phyloP scores from a whole-genome alignment of 37 sponge, comb jelly and placozoan genomes.

The Axinella damicornis region DNA sequence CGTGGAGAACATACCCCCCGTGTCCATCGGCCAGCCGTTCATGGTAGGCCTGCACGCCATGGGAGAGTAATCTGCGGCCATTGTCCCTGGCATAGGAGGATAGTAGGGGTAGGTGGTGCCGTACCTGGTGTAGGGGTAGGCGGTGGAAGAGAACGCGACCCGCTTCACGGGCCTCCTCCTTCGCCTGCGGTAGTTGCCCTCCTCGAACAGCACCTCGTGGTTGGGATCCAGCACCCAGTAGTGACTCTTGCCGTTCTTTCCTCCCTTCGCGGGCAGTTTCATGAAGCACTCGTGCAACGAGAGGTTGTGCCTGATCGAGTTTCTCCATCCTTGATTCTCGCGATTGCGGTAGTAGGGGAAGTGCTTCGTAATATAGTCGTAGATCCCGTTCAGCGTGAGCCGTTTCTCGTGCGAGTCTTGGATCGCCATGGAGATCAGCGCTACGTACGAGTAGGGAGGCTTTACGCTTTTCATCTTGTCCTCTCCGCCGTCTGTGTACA shows the following conservation, averaged over 20 bases:
- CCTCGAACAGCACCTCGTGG: slow-evolving; percentile 93
- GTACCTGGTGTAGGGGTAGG: background rate
- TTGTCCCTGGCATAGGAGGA: background rate
- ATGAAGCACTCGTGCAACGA: slow-evolving; percentile 95
- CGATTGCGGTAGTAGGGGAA: too few relatives aligned
- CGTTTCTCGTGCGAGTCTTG: too few relatives aligned
- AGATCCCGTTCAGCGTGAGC: too few relatives aligned
- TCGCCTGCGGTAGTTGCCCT: slow-evolving; percentile 87
- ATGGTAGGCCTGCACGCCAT: background rate
- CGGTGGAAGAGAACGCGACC: slow-evolving; percentile 35
- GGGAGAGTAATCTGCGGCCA: slow-evolving; percentile 4
- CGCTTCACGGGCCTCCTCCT: slow-evolving; percentile 86
- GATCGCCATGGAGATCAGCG: too few relatives aligned
- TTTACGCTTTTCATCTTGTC: slow-evolving; percentile 78
- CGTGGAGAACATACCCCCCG: slow-evolving; percentile 37
- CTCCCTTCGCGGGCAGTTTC: slow-evolving; percentile 88
- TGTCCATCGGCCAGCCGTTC: slow-evolving; percentile 25
- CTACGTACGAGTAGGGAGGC: too few relatives aligned
- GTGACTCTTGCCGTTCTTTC: slow-evolving; percentile 91
- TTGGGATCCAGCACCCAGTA: too few relatives aligned
- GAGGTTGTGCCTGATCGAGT: slow-evolving; percentile 95
- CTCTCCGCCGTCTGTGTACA: slow-evolving; percentile 63
- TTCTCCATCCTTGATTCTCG: slow-evolving; percentile 97
- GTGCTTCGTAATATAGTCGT: too few relatives aligned
- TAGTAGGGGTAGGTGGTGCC: slow-evolving; percentile 12